Evolutionary conservation across 2,797 vertebrate genomes (phyloP).

Genomic region (Cetoscarus ocellatus): DNA sequence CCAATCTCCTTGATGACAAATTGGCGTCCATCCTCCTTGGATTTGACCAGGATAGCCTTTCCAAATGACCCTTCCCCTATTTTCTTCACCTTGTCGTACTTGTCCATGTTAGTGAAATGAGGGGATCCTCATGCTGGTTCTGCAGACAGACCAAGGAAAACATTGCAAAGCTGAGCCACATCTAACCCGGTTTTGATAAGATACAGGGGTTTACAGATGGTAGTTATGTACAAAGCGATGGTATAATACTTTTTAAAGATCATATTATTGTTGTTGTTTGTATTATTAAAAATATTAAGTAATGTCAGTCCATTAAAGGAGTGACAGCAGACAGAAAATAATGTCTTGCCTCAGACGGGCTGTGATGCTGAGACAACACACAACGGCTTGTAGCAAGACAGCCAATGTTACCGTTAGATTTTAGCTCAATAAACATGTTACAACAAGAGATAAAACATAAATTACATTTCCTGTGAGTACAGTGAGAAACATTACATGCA

Average conservation of each 20-base stretch:
- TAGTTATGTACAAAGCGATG: background rate
- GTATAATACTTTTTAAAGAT: background rate
- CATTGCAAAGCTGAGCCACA: background rate
- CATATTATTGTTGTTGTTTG: background rate
- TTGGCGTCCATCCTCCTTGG: conserved; percentile 90
- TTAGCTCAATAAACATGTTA: conserved; percentile 5
- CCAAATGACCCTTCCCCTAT: conserved; percentile 99
- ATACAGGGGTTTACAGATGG: background rate
- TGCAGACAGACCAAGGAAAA: conserved; percentile 29
- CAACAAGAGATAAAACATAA: background rate
- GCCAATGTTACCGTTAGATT: conserved; percentile 50
- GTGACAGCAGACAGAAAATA: conserved; percentile 9
- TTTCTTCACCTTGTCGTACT: conserved; percentile 93
- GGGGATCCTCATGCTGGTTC: conserved; percentile 72
- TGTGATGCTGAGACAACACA: conserved; percentile 48
- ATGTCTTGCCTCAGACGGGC: conserved; percentile 1
- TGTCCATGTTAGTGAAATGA: conserved; percentile 89
- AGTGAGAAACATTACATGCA: background rate
- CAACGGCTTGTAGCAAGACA: conserved; percentile 24
- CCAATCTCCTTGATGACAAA: conserved; percentile 99
- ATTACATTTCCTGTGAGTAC: background rate
- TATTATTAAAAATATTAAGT: background rate
- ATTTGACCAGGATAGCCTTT: conserved; percentile 95
- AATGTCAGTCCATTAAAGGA: background rate
- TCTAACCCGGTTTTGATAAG: background rate